phyloP scores from a whole-genome alignment of 2,888 invertebrate species.

The Megastigmus dorsalis region DNA sequence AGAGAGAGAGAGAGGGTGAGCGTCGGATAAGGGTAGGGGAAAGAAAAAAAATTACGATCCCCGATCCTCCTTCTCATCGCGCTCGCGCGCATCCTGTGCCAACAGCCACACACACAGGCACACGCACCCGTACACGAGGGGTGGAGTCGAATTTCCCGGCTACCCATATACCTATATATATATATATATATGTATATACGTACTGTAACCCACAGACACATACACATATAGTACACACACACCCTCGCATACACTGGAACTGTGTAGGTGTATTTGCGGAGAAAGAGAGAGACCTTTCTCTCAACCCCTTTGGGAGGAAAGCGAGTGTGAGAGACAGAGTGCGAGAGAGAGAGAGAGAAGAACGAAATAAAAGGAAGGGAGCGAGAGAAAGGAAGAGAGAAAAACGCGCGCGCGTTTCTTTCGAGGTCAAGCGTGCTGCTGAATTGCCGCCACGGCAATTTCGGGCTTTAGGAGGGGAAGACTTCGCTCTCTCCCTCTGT shows the following conservation, averaged over 20 bases:
- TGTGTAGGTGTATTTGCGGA: conserved; percentile 16
- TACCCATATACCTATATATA: neutral
- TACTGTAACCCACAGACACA: neutral
- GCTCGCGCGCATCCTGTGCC: neutral
- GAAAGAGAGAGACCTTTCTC: neutral
- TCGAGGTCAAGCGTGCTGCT: conserved; percentile 58
- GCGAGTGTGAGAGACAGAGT: neutral
- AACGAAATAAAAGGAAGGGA: neutral
- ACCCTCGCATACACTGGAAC: neutral
- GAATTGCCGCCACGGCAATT: conserved; percentile 58
- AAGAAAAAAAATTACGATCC: conserved; percentile 15
- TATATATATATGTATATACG: neutral
- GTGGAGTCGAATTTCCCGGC: conserved; percentile 12
- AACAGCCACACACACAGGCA: neutral
- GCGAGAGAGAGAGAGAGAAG: neutral
- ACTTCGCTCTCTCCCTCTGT: too few species aligned
- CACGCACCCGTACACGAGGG: too few species aligned
- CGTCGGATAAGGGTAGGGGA: neutral
- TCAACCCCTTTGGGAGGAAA: conserved; percentile 36
- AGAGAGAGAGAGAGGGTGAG: neutral
- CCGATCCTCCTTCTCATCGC: neutral
- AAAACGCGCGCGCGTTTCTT: conserved; percentile 42
- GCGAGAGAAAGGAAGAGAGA: neutral
- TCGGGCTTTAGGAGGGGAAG: conserved; percentile 33
- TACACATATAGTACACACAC: neutral